These are phyloP conservation scores for Homarus americanus DNA, from an alignment of 1,140 invertebrate genomes.

Conservation along the genomic window DNA sequence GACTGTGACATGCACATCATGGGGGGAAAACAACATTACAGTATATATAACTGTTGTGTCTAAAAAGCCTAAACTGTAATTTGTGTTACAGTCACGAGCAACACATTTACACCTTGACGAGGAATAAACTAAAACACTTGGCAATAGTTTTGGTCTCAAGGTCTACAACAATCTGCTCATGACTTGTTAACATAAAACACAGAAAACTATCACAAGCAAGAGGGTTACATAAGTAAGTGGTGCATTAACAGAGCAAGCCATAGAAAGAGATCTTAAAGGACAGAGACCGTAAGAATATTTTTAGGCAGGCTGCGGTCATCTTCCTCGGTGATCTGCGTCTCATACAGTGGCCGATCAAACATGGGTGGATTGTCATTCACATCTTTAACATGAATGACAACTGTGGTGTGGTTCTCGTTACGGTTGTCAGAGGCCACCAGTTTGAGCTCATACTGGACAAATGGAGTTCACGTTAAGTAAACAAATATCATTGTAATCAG, in stretches of 20 bases:
- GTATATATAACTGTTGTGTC: constrained; percentile 34
- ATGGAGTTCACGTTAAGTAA: constrained; percentile 21
- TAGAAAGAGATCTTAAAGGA: constrained; percentile 42
- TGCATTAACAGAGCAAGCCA: constrained; percentile 47
- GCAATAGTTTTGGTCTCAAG: neutral
- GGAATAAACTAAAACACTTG: neutral
- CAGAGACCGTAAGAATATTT: constrained; percentile 90
- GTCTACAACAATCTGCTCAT: neutral
- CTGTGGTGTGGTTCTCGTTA: constrained; percentile 96
- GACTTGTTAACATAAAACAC: constrained; percentile 42
- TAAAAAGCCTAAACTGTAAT: constrained; percentile 51
- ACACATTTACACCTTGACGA: neutral
- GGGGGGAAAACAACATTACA: constrained; percentile 20
- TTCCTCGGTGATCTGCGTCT: constrained; percentile 96
- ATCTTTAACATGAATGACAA: constrained; percentile 97
- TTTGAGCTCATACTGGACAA: constrained; percentile 90
- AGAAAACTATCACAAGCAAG: constrained; percentile 52
- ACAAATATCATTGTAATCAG: neutral
- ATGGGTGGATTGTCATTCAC: constrained; percentile 93
- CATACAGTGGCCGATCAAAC: constrained; percentile 95
- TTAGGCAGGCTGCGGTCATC: constrained; percentile 96
- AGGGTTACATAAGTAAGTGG: constrained; percentile 56
- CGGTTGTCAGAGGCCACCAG: constrained; percentile 96
- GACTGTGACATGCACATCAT: constrained; percentile 21
- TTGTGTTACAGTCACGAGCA: constrained; percentile 43